Base-by-base conservation (phyloP, 2,888 invertebrate genomes). In the Clunio marinus region DNA sequence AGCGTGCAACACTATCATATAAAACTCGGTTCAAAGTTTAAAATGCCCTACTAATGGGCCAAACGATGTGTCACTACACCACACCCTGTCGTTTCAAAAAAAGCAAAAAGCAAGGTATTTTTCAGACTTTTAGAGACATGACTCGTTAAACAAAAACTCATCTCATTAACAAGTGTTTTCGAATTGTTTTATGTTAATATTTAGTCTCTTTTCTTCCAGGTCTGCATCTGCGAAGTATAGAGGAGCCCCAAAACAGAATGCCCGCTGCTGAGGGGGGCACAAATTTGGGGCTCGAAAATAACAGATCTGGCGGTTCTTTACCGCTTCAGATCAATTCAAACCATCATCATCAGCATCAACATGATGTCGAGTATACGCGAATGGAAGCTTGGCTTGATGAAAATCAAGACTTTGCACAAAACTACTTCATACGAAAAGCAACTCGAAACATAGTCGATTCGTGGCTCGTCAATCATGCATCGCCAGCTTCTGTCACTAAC, bases 351-450 rank as follows among this genome's bases (percentile, higher is more conserved):
- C 79, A 73, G 70, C 76, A 79, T 74, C 81, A 84, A 77, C 92
- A 92, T 79, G 91, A 92, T 80, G 87, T 90, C 72, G 92, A 93
- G 79, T 91, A 90, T 79, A 89, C 92, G 70, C 87, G 89, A 72
- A 93, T 95, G 82, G 95, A 96, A 81, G 88, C 93, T 74, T 96
- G 96, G 96, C 86, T 96, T 73, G 96, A 96, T 81, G 95, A 95
- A 79, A 95, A 96, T 82, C 94, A 92, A 73, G 93, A 94, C 79
- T 96, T 96, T 79, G 91, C 93, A 72, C 91, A 93, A 78, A 94
- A 96, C 80, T 96, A 96, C 80, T 95, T 96, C 78, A 78, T 72
- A 80, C 92, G 95, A 80, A 95, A 96, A 82, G 95, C 93, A 73
- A 91, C 93, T 72, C 85, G 94, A 73, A 91, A 93, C 76, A 90